These are phyloP conservation scores for Gymnopithys bicolor DNA, from an alignment of 2,797 vertebrate species.

Conservation along the genomic window DNA sequence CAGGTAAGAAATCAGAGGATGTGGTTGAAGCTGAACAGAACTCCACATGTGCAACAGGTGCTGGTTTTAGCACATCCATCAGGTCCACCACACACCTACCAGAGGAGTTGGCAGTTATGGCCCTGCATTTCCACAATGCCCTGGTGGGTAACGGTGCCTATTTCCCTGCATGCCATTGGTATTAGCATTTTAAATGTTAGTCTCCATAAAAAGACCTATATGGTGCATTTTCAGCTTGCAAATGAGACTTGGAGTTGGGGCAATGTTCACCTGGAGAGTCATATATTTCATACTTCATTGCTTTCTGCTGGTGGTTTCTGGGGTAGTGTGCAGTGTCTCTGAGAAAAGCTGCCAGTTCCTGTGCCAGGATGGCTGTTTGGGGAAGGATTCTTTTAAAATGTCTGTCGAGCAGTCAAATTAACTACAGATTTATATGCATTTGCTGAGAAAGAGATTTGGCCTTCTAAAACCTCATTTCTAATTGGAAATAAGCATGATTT, in stretches of 20 bases:
- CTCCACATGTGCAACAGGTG: background rate
- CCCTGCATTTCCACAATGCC: background rate
- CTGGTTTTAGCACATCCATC: background rate
- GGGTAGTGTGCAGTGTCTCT: background rate
- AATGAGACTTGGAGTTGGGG: background rate
- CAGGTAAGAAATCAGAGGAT: background rate
- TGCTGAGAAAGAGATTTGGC: background rate
- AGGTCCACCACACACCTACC: background rate
- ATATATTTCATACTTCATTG: background rate
- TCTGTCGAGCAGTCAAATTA: background rate
- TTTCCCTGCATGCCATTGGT: background rate
- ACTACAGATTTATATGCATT: background rate
- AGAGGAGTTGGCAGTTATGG: background rate
- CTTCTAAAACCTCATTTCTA: background rate
- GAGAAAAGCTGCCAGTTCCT: background rate
- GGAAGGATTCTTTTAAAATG: background rate
- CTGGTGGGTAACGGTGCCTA: background rate
- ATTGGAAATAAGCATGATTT: background rate
- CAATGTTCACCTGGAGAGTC: background rate
- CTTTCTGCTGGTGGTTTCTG: background rate
- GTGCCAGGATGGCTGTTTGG: background rate
- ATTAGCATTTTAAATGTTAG: slow-evolving; percentile 32
- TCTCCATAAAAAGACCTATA: background rate
- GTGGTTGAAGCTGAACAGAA: background rate
- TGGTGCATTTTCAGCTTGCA: background rate